Conservation (phyloP, 2,113 vertebrate species). For the Hydropotes inermis region DNA sequence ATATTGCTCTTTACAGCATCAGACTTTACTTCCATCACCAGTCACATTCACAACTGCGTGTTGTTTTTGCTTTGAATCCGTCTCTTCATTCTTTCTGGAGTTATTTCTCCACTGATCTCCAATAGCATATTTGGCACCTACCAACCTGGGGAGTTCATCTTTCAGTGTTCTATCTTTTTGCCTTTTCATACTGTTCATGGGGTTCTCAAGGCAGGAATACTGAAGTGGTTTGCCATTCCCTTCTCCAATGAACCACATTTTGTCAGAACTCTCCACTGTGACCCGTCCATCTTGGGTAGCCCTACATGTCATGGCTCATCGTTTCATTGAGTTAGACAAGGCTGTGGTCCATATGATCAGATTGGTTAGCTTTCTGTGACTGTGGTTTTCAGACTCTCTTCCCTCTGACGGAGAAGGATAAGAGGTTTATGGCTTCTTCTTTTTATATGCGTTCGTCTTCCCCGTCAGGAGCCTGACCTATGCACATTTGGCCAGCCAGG, state of each 20-base stretch:
- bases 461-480: neutral
- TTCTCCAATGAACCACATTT: neutral
- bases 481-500: neutral
- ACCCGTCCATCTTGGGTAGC: rapidly evolving
- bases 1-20: neutral
- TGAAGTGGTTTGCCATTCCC: neutral
- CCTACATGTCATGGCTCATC: neutral
- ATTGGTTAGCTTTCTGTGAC: neutral
- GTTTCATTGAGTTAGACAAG: neutral
- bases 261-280: neutral
- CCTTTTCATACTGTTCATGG: neutral
- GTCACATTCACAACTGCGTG: neutral
- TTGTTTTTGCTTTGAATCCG: neutral
- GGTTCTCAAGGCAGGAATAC: neutral
- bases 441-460: neutral
- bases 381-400: neutral
- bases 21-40: neutral
- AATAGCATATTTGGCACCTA: neutral
- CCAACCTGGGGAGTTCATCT: neutral
- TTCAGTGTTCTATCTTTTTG: neutral
- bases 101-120: neutral
- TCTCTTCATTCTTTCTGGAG: neutral
- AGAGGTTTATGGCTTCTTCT: neutral
- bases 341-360: neutral
- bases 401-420: neutral